Percentiles rank a stretch among this genome's conserved stretches.
These are phyloP conservation scores for Eudemis profundana DNA, from an alignment of 2,888 invertebrate genomes.

Conservation along the genomic window DNA sequence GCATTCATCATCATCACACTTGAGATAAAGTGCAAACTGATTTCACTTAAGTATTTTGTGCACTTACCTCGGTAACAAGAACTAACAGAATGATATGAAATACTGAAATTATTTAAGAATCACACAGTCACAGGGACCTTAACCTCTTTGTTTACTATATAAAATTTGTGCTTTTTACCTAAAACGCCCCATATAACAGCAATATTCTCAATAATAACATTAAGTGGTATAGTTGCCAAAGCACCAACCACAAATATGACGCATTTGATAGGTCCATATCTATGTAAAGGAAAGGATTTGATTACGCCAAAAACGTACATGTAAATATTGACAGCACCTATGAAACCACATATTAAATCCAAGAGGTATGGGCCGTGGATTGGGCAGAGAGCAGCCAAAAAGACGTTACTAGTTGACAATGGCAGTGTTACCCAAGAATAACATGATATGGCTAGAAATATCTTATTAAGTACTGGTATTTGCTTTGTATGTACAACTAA, in stretches of 20 bases:
- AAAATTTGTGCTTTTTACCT: conserved; percentile 98
- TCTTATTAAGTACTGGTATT: conserved; percentile 91
- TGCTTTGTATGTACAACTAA: conserved; percentile 94
- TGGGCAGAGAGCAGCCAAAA: conserved; percentile 93
- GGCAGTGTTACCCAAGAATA: conserved; percentile 99
- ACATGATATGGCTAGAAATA: conserved; percentile 93
- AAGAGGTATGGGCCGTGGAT: conserved; percentile 93
- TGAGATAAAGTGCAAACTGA: conserved; percentile 58
- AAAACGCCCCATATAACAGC: conserved; percentile 97
- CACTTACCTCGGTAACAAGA: conserved; percentile 63
- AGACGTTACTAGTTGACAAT: conserved; percentile 94
- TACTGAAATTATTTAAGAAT: conserved; percentile 53
- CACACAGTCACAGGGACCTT: conserved; percentile 88
- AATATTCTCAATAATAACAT: conserved; percentile 96
- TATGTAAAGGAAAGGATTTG: conserved; percentile 96
- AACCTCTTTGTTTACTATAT: conserved; percentile 97
- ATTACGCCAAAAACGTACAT: conserved; percentile 99
- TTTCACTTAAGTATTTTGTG: conserved; percentile 71
- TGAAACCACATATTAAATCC: conserved; percentile 95
- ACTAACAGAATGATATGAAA: conserved; percentile 55
- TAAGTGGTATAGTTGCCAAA: conserved; percentile 95
- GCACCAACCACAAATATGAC: conserved; percentile 93
- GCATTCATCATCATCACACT: conserved; percentile 32
- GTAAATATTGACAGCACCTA: conserved; percentile 97
- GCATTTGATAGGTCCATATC: conserved; percentile 93